phyloP scores from a whole-genome alignment of 2,797 vertebrate species.

The Hyperoplus immaculatus region DNA sequence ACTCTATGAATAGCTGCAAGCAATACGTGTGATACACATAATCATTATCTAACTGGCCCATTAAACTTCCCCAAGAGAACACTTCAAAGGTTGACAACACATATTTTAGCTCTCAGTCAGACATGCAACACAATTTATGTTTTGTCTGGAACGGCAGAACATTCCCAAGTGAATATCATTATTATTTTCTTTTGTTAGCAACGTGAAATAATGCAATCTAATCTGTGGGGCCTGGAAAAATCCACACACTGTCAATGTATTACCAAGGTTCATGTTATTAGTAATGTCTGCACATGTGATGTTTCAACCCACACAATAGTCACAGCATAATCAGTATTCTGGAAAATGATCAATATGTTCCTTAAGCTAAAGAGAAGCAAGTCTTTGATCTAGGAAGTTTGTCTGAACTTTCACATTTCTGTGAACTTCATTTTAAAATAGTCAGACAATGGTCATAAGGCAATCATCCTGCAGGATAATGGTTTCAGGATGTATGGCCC shows the following conservation, averaged over 20 bases:
- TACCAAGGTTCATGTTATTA: background rate
- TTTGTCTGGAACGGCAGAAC: conserved; percentile 7
- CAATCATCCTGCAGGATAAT: conserved; percentile 26
- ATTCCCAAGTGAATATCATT: background rate
- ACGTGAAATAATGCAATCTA: background rate
- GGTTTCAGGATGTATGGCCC: background rate
- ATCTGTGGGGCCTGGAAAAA: background rate
- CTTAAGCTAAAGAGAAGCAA: conserved; percentile 33
- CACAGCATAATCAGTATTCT: conserved; percentile 40
- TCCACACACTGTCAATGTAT: background rate
- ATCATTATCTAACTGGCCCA: conserved; percentile 31
- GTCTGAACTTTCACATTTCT: conserved; percentile 54
- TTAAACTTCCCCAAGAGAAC: conserved; percentile 22
- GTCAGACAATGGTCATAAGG: background rate
- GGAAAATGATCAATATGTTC: conserved; percentile 15
- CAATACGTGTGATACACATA: background rate
- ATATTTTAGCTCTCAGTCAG: conserved; percentile 1
- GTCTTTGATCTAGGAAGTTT: conserved; percentile 45
- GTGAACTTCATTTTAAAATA: conserved; percentile 54
- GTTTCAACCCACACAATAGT: conserved; percentile 7
- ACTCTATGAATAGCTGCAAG: conserved; percentile 6
- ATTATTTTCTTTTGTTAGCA: background rate
- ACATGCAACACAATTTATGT: background rate
- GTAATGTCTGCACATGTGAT: background rate
- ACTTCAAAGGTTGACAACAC: conserved; percentile 14